A percentile compares a stretch with the other conserved stretches of the same genome.
These are phyloP conservation scores for Reticulitermes speratus DNA, from an alignment of 1,140 invertebrate species.

Conservation along the genomic window DNA sequence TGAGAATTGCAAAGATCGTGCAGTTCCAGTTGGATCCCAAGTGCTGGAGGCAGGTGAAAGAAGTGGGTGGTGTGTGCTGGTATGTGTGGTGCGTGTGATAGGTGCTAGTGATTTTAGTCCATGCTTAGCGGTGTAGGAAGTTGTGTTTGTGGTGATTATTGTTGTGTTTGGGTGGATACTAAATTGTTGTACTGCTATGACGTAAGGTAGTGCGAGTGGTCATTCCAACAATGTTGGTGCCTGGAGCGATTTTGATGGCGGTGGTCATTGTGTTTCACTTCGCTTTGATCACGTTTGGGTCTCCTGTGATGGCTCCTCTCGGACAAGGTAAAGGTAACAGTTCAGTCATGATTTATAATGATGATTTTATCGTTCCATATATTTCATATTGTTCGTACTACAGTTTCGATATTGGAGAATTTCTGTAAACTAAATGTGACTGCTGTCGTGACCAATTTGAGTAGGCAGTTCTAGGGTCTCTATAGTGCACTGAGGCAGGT, in stretches of 20 bases:
- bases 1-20: too few relatives aligned
- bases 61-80: not conserved
- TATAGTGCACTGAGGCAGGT: too few relatives aligned
- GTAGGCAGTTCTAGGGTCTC: too few relatives aligned
- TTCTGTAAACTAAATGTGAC: too few relatives aligned
- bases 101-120: not conserved
- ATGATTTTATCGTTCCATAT: too few relatives aligned
- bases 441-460: too few relatives aligned
- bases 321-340: not conserved
- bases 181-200: not conserved
- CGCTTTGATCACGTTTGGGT: not conserved
- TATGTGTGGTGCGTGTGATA: not conserved
- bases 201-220: constrained; percentile 5
- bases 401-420: too few relatives aligned
- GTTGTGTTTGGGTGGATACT: not conserved
- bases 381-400: too few relatives aligned
- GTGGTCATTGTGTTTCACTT: not conserved
- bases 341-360: too few relatives aligned
- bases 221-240: constrained; percentile 17
- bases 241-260: not conserved
- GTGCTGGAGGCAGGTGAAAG: not conserved
- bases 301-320: not conserved
- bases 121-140: not conserved
- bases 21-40: not conserved
- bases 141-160: not conserved